These are phyloP conservation scores for Phoxinus phoxinus DNA, from an alignment of 2,113 vertebrate genomes.

Conservation along the genomic window DNA sequence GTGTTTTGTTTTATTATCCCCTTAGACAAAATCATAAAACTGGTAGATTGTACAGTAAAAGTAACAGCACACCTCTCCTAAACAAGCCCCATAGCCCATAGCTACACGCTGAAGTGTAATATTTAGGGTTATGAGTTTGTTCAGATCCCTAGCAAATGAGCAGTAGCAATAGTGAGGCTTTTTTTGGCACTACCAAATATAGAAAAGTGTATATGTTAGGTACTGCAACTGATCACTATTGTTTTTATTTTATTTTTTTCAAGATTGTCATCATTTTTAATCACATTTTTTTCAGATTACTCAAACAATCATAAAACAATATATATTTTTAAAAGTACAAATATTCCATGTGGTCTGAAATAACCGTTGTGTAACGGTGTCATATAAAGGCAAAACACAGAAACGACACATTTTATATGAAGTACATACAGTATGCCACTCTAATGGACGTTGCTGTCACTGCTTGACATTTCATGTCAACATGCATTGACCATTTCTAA, in stretches of 20 bases:
- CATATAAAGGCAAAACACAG: no score
- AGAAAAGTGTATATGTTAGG: background rate
- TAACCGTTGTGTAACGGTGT: background rate
- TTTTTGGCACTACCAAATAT: background rate
- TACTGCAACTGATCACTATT: background rate
- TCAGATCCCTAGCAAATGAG: background rate
- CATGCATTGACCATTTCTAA: background rate
- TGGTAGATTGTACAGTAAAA: background rate
- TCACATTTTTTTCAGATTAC: no score
- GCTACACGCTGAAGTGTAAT: background rate
- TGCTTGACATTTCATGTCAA: background rate
- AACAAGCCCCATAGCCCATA: background rate
- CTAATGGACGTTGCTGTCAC: background rate
- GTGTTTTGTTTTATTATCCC: background rate
- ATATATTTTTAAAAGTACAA: background rate
- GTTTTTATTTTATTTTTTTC: no score
- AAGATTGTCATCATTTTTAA: no score
- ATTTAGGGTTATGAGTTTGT: background rate
- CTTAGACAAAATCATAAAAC: background rate
- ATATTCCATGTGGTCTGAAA: background rate
- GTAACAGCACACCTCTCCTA: background rate
- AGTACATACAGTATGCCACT: no score
- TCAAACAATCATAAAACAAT: background rate
- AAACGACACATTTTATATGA: no score
- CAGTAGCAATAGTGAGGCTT: background rate